Base-by-base conservation (phyloP, 2,888 invertebrate species). In the Morpho helenor region DNA sequence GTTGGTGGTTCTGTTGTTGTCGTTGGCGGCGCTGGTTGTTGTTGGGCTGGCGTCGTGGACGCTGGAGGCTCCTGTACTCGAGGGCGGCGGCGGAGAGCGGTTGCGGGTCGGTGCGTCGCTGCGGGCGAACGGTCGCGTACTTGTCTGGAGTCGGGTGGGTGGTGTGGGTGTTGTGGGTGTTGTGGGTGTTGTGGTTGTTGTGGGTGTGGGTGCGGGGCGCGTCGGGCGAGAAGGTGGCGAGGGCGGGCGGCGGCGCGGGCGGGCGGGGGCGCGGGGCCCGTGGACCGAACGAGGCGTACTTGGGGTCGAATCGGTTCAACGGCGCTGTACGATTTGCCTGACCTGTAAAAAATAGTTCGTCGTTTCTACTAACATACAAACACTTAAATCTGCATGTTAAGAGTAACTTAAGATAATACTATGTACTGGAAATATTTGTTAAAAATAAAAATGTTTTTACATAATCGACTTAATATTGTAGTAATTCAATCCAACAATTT, bases 261-360 rank as follows among this genome's bases (percentile, higher is more conserved):
- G 80, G 82, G 66, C 87, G 88, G 69, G 84, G 87, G 68, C 87
- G 85, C 68, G 82, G 82, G 65, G 86, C 87, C 75, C 89, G 88
- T 66, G 91, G 91, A 47, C 91, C 91, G 83, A 91, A 91, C 77
- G 91, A 91, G 70, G 91, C 91, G 80, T 91, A 91, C 77, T 93
- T 93, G 77, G 84, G 92, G 87, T 84, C 93, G 91, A 87, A 92
- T 83, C 77, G 87, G 92, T 91, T 91, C 91, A 91, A 91, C 87
- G 83, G 79, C 66, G 79, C 82, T 74, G 79, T 77, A 78, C 87
- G 76, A 70, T 87, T 80, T 66, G 79, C 70, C 67, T 80, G 81
- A 74, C 81, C 83, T 85, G 76, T 6, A 56, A 58, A 41, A 9
- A 10, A 46, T 2, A 31, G 31, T 3, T 5, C 31, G 2, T 23